Evolutionary conservation across 2,888 invertebrate species (phyloP), one percentile per base, ranked within the genome.

Genomic region (Mythimna impura): DNA sequence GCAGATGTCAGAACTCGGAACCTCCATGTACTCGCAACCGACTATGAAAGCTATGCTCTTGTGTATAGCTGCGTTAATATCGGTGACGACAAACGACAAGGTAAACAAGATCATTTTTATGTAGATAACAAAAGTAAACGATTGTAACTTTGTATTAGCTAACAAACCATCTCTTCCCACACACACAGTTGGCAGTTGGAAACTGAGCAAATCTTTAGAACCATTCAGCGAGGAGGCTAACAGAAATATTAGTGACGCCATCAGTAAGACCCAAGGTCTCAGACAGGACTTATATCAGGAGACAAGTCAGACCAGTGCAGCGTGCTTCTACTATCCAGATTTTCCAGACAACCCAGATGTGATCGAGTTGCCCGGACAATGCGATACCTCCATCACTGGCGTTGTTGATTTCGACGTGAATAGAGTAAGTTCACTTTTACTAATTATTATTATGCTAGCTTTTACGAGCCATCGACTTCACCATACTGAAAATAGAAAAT

Each of bases 161-260:
- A 40, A 5, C 17, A 22, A 55, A 70, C n/a, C 36, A 65, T 83
- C 34, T 68, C 30, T 50, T 58, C 58, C 30, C 30, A 20, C 40
- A 40, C 40, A 40, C 78, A 14, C 87, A 96, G 96, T 96, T 0
- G 87, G 88, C 83, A 96, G 96, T 79, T 96, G 95, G 96, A 94
- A 94, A 73, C 85, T 95, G 0, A 94, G 95, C 93, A 82, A 84
- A 65, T 2, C 83, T 77, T 74, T 2, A 86, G 83, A 90, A 0
- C 87, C 94, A 0, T 90, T 47, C 3, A 67, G 4, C 68, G 79
- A 65, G 5, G 73, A 78, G 62, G 91, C 92, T 1, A 79, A 83
- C 12, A 71, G 69, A 7, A 83, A 80, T 3, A 94, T 96, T 2
- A 81, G 91, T 36, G 63, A 75, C 0, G 82, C 88, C 1, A 90